Conservation (phyloP, 2,113 vertebrate species). For the Dolichallabes microphthalmus region DNA sequence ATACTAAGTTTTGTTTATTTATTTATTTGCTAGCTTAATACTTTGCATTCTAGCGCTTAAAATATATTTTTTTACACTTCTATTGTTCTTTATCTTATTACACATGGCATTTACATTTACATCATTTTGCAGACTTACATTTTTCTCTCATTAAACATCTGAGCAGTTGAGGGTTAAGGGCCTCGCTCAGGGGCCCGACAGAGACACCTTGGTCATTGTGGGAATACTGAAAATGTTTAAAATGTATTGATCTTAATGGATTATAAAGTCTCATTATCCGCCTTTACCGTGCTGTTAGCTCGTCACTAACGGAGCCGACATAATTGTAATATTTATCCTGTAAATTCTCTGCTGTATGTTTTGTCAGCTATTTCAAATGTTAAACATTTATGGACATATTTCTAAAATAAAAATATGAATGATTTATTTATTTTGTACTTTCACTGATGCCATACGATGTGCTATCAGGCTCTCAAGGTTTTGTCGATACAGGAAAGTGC, state of each 20-base stretch:
- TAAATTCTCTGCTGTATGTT: neutral
- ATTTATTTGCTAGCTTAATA: too few species aligned
- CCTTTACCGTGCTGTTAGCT: constrained; percentile 33
- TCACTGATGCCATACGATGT: neutral
- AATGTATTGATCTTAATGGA: constrained; percentile 42
- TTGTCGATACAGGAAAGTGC: constrained; percentile 53
- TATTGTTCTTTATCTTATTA: constrained; percentile 38
- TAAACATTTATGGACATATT: neutral
- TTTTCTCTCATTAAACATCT: too few species aligned
- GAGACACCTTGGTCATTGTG: too few species aligned
- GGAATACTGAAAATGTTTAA: constrained; percentile 42
- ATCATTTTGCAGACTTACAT: too few species aligned
- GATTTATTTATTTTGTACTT: neutral
- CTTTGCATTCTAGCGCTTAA: too few species aligned
- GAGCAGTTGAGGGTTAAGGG: too few species aligned
- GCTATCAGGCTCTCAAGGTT: neutral
- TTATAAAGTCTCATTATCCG: constrained; percentile 29
- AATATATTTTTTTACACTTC: neutral
- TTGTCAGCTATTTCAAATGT: neutral
- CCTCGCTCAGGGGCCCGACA: too few species aligned
- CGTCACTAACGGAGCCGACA: constrained; percentile 47
- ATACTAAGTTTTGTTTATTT: neutral
- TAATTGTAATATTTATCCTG: neutral
- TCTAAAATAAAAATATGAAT: neutral
- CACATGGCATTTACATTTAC: too few species aligned